Percentiles rank a stretch among this genome's conserved stretches.
Conservation (phyloP, 1,140 invertebrate species). For the Oreohelix idahoensis region DNA sequence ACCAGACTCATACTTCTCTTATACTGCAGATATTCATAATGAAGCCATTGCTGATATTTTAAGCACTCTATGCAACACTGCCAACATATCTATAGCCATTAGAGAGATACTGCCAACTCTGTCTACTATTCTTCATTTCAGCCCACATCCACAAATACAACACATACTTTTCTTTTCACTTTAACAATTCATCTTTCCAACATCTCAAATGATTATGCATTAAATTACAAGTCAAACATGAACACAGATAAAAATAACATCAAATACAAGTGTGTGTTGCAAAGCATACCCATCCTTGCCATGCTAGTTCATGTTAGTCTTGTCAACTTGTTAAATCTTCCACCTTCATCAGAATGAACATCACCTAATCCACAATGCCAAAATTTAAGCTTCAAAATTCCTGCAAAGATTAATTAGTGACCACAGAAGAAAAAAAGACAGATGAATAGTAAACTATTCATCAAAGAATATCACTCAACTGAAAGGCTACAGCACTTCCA, state of each 20-base stretch:
- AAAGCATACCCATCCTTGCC: constrained; percentile 33
- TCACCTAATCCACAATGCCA: constrained; percentile 23
- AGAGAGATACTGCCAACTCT: no score
- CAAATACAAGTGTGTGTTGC: background rate
- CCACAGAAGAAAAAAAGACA: constrained; percentile 3
- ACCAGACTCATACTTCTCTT: no score
- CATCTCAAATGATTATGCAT: background rate
- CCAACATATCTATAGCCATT: no score
- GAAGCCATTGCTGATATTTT: no score
- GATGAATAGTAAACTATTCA: background rate
- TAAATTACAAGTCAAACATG: background rate
- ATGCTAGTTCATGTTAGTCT: constrained; percentile 26
- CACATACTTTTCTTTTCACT: no score
- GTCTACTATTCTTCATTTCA: no score
- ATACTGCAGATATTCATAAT: no score
- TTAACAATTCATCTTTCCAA: no score
- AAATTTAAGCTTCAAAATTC: constrained; percentile 16
- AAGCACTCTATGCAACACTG: no score
- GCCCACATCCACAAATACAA: no score
- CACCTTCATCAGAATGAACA: constrained; percentile 16
- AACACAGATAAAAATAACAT: background rate
- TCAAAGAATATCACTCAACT: no score
- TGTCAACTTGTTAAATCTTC: background rate
- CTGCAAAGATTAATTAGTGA: constrained; percentile 30
- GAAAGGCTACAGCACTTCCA: no score